Evolutionary conservation across 2,113 vertebrate genomes (phyloP), one percentile per base, ranked within the genome.

Genomic region (Stercorarius parasiticus): DNA sequence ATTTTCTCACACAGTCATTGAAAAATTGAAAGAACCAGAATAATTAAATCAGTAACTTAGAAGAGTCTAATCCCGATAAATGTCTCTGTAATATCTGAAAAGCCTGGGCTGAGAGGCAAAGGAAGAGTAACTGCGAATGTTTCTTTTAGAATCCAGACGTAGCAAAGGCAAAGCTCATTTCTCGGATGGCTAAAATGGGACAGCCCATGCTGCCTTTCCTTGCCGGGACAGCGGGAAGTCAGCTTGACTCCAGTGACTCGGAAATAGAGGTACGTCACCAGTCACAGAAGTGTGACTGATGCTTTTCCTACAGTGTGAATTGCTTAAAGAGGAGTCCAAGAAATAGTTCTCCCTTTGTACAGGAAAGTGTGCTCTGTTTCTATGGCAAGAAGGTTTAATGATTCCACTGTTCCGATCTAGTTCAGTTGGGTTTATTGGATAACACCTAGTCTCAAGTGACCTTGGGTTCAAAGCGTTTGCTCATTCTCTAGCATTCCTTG

Each of bases 121-220:
- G 25, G 30, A n/a, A 36, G 50, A 69, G 29, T 96, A 85, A 96
- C 45, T 47, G 42, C 32, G 23, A 64, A 38, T 29, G 1, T 90
- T 83, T 95, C 61, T 96, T 90, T n/a, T 83, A 99, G 99, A 99
- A 99, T 97, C 99, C 99, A 26, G 99, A 99, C 29, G 97, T 98
- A 25, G 99, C 99, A 55, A 99, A 99, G 97, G 99, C 99, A 64
- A 99, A 99, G 96, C 98, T 99, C 65, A 99, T 99, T 92, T 99
- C 99, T 30, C 98, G 99, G 38, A 99, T 99, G 99, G 99, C 99
- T 10, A 99, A 98, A 96, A 99, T 99, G 99, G 99, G 99, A 3
- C 99, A 99, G 90, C 99, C 99, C 43, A 99, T 99, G 99, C 93
- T 99, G 72, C 99, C 99, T 52, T 99, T 99, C 91, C 96, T 99